These are phyloP conservation scores for Drymonia ruficornis DNA, from an alignment of 2,888 invertebrate species.

Conservation along the genomic window DNA sequence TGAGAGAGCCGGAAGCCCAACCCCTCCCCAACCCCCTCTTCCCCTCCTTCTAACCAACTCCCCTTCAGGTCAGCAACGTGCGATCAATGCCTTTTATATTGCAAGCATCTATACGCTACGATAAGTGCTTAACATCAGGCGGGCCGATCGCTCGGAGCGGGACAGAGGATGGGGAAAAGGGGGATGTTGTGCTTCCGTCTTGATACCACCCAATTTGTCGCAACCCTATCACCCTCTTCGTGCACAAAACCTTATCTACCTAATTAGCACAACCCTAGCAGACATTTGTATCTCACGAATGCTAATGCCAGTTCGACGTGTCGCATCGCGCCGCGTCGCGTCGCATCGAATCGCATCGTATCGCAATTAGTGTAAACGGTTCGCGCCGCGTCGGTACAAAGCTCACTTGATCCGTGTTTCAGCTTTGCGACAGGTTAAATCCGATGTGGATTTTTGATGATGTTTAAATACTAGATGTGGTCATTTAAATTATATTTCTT, in stretches of 20 bases:
- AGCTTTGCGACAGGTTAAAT: slow-evolving; percentile 74
- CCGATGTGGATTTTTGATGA: slow-evolving; percentile 55
- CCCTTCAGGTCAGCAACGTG: too few species aligned
- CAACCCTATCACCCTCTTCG: neutral
- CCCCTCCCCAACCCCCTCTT: too few species aligned
- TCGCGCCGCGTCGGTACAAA: slow-evolving; percentile 65
- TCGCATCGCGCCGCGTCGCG: slow-evolving; percentile 35
- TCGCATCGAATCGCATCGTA: slow-evolving; percentile 56
- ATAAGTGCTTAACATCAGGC: too few species aligned
- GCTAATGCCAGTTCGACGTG: slow-evolving; percentile 39
- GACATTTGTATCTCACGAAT: slow-evolving; percentile 35
- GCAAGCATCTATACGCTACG: too few species aligned
- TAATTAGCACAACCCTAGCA: slow-evolving; percentile 29
- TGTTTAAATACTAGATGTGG: slow-evolving; percentile 26
- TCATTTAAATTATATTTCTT: neutral
- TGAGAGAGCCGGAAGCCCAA: too few species aligned
- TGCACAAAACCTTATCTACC: slow-evolving; percentile 18
- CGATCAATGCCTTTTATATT: too few species aligned
- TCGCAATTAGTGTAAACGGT: slow-evolving; percentile 78
- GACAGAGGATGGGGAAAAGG: too few species aligned
- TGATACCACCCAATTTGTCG: neutral
- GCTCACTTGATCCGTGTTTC: slow-evolving; percentile 73
- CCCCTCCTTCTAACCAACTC: too few species aligned
- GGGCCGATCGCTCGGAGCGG: too few species aligned
- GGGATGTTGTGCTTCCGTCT: too few species aligned